These are phyloP conservation scores for Rhagium mordax DNA, from an alignment of 2,888 invertebrate species.

Conservation along the genomic window DNA sequence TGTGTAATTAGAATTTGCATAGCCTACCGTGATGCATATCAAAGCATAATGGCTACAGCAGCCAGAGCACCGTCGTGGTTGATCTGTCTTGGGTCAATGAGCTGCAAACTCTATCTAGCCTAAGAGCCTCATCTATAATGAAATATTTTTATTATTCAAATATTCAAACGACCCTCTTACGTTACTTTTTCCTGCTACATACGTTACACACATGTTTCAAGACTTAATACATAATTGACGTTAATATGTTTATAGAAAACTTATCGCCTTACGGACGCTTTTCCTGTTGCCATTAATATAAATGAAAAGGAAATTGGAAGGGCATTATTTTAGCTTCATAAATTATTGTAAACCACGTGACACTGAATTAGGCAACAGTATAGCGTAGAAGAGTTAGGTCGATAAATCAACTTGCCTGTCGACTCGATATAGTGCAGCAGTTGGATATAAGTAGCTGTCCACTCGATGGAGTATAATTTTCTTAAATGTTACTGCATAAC, in stretches of 20 bases:
- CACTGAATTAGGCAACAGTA: too few relatives aligned
- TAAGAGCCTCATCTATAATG: constrained; percentile 35
- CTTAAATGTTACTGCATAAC: not conserved
- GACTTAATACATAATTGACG: not conserved
- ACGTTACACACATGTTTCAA: constrained; percentile 2
- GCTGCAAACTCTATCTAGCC: constrained; percentile 49
- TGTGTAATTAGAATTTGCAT: constrained; percentile 63
- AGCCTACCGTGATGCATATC: constrained; percentile 61
- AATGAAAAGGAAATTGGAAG: too few relatives aligned
- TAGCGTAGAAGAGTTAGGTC: too few relatives aligned
- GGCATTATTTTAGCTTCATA: too few relatives aligned
- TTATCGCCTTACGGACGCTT: not conserved
- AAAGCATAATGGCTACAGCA: constrained; percentile 55
- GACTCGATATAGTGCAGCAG: too few relatives aligned
- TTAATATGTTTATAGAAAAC: not conserved
- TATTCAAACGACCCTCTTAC: constrained; percentile 27
- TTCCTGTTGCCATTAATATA: not conserved
- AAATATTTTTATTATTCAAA: constrained; percentile 40
- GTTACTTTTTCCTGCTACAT: not conserved
- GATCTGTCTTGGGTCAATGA: constrained; percentile 57
- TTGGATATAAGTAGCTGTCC: too few relatives aligned
- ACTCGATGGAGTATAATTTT: not conserved
- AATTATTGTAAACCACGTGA: too few relatives aligned
- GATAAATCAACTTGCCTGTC: too few relatives aligned
- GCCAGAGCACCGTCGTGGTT: constrained; percentile 51